Evolutionary conservation across 2,888 invertebrate species (phyloP), one percentile per base, ranked within the genome.

Genomic region (Erebia aethiops): DNA sequence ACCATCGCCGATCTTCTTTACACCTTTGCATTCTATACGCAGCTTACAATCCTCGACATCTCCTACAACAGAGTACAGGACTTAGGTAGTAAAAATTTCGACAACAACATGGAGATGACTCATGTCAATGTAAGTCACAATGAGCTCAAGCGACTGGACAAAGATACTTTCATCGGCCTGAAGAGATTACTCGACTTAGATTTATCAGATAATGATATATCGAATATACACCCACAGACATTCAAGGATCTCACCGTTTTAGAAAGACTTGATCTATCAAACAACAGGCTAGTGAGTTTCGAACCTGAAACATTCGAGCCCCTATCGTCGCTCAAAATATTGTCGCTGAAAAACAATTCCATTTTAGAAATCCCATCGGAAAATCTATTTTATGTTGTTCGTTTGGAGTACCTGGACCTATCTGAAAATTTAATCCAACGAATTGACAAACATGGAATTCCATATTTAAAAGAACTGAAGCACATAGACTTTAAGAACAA

Each of bases 61-160:
- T 97, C 97, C 16, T 94, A 95, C 84, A 98, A 98, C 90, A 95
- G 95, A 82, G 96, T 98, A 77, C 95, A 95, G 85, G 95, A 96
- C 14, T 91, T 98, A 80, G 98, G 97, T 81, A 95, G 96, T 80
- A 95, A 96, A 80, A 97, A 97, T 86, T 98, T 98, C 80, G 96
- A 96, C 76, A 95, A 95, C 75, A 97, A 97, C 81, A 94, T 94
- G 71, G 95, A 95, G 77, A 94, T 98, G 89, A 94, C 95, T 61
- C 94, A 95, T 74, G 91, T 98, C 46, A 97, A 98, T 86, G 91
- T 98, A 74, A 97, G 97, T 84, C 92, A 95, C 76, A 98, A 98
- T 87, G 94, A 94, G 73, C 94, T 97, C 56, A 95, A 95, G 80
- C 94, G 94, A 68, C 87, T 97, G 77, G 95, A 96, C 77, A 97